Evolutionary conservation across 2,888 invertebrate genomes (phyloP).

Genomic region (Plemyria rubiginata): DNA sequence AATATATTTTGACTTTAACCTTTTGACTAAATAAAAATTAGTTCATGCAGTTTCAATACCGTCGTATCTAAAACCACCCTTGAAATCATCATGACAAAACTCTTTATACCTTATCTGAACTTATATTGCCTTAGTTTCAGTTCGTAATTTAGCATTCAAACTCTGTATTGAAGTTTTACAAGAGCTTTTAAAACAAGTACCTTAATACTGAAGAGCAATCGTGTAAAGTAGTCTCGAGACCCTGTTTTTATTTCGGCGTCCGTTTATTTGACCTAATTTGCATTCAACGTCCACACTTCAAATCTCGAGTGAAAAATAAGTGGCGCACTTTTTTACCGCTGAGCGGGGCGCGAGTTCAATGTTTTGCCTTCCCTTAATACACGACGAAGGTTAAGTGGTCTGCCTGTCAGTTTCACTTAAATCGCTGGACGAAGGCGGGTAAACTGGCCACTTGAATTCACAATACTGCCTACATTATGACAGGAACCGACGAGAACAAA

Average conservation of each 20-base stretch:
- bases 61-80: too few species aligned
- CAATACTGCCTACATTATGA: conserved; percentile 31
- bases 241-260: conserved; percentile 21
- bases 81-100: too few species aligned
- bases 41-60: too few species aligned
- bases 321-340: conserved; percentile 43
- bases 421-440: conserved; percentile 58
- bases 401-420: conserved; percentile 77
- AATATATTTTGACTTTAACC: too few species aligned
- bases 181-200: conserved; percentile 3
- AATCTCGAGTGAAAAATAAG: conserved; percentile 40
- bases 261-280: conserved; percentile 35
- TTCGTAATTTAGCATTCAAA: too few species aligned
- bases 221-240: conserved; percentile 8
- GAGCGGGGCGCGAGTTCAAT: conserved; percentile 59
- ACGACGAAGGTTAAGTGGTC: conserved; percentile 78
- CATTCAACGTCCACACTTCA: conserved; percentile 35
- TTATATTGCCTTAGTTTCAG: too few species aligned
- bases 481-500: conserved; percentile 20
- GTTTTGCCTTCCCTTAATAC: conserved; percentile 71
- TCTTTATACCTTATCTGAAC: too few species aligned
- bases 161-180: neutral
- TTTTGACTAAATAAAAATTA: too few species aligned
- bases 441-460: conserved; percentile 38
- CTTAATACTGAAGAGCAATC: conserved; percentile 7